phyloP scores from a whole-genome alignment of 2,113 vertebrate genomes.

The Ceyx melanurus region DNA sequence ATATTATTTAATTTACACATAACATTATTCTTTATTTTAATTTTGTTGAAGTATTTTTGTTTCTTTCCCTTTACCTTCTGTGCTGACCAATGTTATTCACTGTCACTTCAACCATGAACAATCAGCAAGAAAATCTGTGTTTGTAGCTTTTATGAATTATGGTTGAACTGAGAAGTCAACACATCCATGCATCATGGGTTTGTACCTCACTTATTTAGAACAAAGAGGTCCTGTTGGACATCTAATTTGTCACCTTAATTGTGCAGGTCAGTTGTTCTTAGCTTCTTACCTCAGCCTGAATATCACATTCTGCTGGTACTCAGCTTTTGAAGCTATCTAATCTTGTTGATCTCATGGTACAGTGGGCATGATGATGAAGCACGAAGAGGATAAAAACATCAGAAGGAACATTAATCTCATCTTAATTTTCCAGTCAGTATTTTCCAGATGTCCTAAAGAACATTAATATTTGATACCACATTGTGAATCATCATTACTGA shows the following conservation, averaged over 20 bases:
- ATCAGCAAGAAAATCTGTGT: background rate
- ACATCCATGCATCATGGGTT: background rate
- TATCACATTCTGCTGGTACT: background rate
- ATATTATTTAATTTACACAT: background rate
- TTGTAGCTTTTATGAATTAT: background rate
- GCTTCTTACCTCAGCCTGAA: background rate
- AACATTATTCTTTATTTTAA: background rate
- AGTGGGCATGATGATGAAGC: conserved; percentile 43
- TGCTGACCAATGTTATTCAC: background rate
- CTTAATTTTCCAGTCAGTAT: conserved; percentile 55
- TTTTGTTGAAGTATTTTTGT: background rate
- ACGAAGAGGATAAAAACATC: conserved; percentile 49
- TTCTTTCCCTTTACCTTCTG: background rate
- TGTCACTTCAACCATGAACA: background rate
- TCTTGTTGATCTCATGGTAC: conserved; percentile 63
- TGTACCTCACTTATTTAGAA: background rate
- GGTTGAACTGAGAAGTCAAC: background rate
- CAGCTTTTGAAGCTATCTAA: conserved; percentile 23
- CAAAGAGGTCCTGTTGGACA: background rate
- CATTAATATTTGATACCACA: conserved; percentile 20
- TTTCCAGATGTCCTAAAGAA: conserved; percentile 58
- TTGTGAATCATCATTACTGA: conserved; percentile 41
- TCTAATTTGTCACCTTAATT: conserved; percentile 26
- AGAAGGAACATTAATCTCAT: conserved; percentile 48
- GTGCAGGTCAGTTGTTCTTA: conserved; percentile 27